These are phyloP conservation scores for Tachysurus fulvidraco DNA, from an alignment of 2,113 vertebrate genomes.

Conservation along the genomic window DNA sequence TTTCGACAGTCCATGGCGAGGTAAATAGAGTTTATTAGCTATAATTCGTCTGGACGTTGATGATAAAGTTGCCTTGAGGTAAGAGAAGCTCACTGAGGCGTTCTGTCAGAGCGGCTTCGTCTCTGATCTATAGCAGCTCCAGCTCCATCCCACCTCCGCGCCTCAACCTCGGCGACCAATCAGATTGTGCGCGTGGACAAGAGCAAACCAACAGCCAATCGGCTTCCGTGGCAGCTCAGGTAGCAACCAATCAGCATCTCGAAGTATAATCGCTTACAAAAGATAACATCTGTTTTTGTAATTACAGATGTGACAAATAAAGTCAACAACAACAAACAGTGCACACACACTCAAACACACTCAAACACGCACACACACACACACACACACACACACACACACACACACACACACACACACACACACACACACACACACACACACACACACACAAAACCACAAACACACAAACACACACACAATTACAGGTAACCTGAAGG, in stretches of 20 bases:
- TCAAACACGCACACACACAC: no score
- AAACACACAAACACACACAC: no score
- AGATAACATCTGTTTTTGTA: neutral
- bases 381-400: no score
- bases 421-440: no score
- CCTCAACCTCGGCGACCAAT: slow-evolving; percentile 9
- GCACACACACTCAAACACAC: no score
- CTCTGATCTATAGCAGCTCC: slow-evolving; percentile 31
- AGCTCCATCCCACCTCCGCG: slow-evolving; percentile 38
- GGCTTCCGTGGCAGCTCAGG: neutral
- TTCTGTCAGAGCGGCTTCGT: neutral
- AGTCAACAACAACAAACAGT: neutral
- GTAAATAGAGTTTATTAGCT: neutral
- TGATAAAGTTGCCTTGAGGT: slow-evolving; percentile 1
- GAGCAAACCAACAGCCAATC: slow-evolving; percentile 41
- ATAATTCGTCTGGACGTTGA: neutral
- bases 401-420: no score
- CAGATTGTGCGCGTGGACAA: neutral
- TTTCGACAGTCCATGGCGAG: slow-evolving; percentile 59
- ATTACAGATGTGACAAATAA: neutral
- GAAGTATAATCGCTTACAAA: no score
- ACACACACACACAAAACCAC: no score
- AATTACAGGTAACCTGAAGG: no score
- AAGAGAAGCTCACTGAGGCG: neutral
- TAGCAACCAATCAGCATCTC: neutral